These are phyloP conservation scores for Dasysyrphus albostriatus DNA, from an alignment of 2,888 invertebrate genomes.

Conservation along the genomic window DNA sequence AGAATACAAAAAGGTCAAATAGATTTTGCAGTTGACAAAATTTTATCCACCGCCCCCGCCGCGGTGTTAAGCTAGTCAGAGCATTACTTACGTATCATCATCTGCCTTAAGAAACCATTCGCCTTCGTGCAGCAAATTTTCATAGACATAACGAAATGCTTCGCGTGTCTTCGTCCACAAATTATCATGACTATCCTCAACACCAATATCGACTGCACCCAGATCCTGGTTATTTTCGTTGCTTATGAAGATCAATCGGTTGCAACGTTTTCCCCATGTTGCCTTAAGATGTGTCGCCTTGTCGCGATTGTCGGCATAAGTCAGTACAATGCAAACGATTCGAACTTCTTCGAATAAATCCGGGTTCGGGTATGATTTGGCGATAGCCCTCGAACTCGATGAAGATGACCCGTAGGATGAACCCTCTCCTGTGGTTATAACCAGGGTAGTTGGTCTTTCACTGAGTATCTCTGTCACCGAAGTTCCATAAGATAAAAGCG, in stretches of 20 bases:
- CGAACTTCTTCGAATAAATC: conserved; percentile 89
- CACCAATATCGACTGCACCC: conserved; percentile 91
- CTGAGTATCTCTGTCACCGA: conserved; percentile 63
- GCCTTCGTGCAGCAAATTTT: conserved; percentile 91
- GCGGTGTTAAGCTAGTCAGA: not conserved
- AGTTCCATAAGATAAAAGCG: conserved; percentile 77
- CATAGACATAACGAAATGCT: conserved; percentile 93
- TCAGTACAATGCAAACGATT: conserved; percentile 97
- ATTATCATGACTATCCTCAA: conserved; percentile 92
- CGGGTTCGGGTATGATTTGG: conserved; percentile 77
- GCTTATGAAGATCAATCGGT: conserved; percentile 94
- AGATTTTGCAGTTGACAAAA: not conserved
- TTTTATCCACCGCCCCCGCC: not conserved
- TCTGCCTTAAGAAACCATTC: conserved; percentile 99
- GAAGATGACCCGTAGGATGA: conserved; percentile 43
- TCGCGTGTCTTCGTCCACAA: conserved; percentile 98
- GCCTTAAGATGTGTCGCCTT: conserved; percentile 95
- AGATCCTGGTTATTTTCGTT: conserved; percentile 88
- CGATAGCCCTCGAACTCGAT: not conserved
- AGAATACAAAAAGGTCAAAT: conserved; percentile 28
- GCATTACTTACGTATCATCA: conserved; percentile 94
- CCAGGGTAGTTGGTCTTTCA: conserved; percentile 62
- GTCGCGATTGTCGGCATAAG: conserved; percentile 93
- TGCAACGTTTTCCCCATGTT: conserved; percentile 96
- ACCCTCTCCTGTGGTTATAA: conserved; percentile 57